A percentile compares a stretch with the other conserved stretches of the same genome.
phyloP scores from a whole-genome alignment of 2,888 invertebrate genomes.

The Diaphora mendica region DNA sequence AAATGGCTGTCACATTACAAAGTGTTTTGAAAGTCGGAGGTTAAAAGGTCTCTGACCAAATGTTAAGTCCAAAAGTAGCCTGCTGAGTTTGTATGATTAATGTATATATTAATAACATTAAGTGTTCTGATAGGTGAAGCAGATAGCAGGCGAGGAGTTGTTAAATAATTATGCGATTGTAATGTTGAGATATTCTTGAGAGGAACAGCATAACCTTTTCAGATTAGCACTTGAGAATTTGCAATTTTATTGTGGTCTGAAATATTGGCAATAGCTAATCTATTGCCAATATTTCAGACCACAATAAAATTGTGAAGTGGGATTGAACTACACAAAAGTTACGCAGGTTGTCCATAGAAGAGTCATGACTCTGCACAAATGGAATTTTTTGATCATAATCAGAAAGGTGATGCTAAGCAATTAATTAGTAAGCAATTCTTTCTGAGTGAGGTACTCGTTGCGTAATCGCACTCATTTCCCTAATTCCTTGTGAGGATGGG shows the following conservation, averaged over 20 bases:
- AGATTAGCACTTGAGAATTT: not conserved
- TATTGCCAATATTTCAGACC: not conserved
- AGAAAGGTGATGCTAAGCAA: too few species aligned
- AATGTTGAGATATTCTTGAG: constrained; percentile 2
- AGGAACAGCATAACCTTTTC: not conserved
- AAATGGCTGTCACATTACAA: constrained; percentile 23
- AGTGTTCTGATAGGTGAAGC: constrained; percentile 1
- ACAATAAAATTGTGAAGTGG: not conserved
- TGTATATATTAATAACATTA: constrained; percentile 13
- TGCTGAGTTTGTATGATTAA: constrained; percentile 13
- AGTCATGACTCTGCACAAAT: too few species aligned
- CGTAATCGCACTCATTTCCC: too few species aligned
- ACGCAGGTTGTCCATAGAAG: too few species aligned
- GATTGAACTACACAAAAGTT: not conserved
- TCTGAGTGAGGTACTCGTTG: too few species aligned
- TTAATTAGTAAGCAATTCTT: too few species aligned
- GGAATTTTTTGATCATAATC: too few species aligned
- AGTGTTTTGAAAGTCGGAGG: constrained; percentile 29
- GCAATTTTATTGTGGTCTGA: not conserved
- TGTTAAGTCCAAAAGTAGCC: constrained; percentile 8
- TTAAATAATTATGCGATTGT: constrained; percentile 5
- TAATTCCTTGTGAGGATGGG: too few species aligned
- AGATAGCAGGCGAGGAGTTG: not conserved
- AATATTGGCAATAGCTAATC: not conserved
- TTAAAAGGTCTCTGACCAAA: constrained; percentile 21